A percentile compares a stretch with the other conserved stretches of the same genome.
phyloP scores from a whole-genome alignment of 35 echinoderm and acorn worm genomes.

The Holothuria glaberrima region DNA sequence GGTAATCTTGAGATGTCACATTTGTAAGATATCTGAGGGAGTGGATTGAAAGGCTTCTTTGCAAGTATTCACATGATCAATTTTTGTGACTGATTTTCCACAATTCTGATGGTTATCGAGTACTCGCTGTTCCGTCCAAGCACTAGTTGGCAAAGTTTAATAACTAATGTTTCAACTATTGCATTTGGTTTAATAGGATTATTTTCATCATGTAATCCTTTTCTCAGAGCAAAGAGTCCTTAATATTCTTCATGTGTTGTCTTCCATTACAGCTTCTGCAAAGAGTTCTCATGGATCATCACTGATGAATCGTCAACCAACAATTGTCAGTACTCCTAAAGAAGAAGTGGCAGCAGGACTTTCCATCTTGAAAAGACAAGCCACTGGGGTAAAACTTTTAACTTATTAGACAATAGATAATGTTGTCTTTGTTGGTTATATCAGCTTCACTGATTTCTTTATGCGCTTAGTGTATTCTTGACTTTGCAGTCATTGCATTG shows the following conservation, averaged over 20 bases:
- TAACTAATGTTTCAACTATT: not conserved
- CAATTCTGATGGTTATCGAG: too few species aligned
- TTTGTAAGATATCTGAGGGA: too few species aligned
- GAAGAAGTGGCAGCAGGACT: constrained; percentile 42
- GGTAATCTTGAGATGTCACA: too few species aligned
- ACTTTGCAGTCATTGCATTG: too few species aligned
- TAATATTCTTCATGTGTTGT: too few species aligned
- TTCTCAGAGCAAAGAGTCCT: not conserved
- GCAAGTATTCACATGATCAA: too few species aligned
- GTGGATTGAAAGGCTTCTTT: too few species aligned
- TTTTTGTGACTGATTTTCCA: too few species aligned
- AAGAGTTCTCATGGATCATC: constrained; percentile 48
- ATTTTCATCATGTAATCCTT: not conserved
- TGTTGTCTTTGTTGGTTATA: not conserved
- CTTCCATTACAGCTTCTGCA: not conserved
- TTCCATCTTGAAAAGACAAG: not conserved
- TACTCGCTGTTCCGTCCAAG: too few species aligned
- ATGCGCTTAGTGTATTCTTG: too few species aligned
- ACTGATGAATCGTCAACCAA: constrained; percentile 37
- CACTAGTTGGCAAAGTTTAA: not conserved
- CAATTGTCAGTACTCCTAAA: constrained; percentile 36
- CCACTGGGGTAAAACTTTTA: not conserved
- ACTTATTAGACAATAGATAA: too few species aligned
- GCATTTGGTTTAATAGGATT: not conserved
- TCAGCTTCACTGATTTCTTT: not conserved